These are phyloP conservation scores for Strigamia transsilvanica DNA, from an alignment of 2,888 invertebrate species.

Conservation along the genomic window DNA sequence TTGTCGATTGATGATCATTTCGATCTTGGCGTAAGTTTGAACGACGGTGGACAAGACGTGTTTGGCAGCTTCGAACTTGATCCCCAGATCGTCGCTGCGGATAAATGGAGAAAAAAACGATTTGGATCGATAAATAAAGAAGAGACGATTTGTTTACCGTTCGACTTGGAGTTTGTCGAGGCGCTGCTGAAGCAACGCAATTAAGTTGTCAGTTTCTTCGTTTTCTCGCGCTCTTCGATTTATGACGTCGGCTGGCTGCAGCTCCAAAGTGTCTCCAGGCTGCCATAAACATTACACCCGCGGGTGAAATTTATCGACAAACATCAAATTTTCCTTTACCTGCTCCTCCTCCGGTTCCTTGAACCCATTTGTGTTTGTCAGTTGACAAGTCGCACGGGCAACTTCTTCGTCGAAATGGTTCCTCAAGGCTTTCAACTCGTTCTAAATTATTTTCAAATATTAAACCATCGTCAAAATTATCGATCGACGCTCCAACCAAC, in stretches of 20 bases:
- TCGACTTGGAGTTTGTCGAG: not conserved
- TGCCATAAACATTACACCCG: conserved; percentile 28
- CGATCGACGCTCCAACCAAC: not conserved
- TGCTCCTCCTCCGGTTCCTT: conserved; percentile 46
- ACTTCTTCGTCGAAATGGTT: conserved; percentile 37
- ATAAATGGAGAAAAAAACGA: not conserved
- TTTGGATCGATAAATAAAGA: not conserved
- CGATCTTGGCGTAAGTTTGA: conserved; percentile 7
- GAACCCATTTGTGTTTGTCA: conserved; percentile 49
- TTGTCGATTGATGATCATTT: conserved; percentile 42
- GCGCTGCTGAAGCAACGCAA: not conserved
- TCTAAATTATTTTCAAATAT: conserved; percentile 40
- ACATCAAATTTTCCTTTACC: conserved; percentile 18
- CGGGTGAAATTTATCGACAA: conserved; percentile 42
- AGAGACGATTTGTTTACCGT: not conserved
- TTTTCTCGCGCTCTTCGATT: conserved; percentile 43
- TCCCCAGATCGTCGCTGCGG: not conserved
- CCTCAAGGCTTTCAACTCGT: conserved; percentile 48
- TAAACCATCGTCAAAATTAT: not conserved
- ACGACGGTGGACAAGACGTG: not conserved
- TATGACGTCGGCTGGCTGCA: conserved; percentile 26
- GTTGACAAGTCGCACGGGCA: not conserved
- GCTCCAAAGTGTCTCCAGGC: conserved; percentile 40
- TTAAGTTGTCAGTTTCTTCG: conserved; percentile 35
- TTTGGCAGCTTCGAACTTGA: not conserved